Evolutionary conservation across 2,888 invertebrate genomes (phyloP).

Genomic region (Lycocerus yunnanus): DNA sequence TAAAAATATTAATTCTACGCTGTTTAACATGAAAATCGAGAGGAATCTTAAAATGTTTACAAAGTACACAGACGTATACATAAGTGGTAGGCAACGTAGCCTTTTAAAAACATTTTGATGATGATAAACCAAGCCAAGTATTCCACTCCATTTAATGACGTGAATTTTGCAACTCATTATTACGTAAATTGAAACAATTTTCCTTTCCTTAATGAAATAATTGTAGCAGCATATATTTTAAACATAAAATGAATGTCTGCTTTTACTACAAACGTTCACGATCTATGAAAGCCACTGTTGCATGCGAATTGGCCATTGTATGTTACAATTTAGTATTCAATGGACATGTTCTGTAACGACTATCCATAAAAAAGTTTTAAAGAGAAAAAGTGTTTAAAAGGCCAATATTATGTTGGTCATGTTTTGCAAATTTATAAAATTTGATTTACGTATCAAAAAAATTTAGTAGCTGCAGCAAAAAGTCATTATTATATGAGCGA

Average conservation of each 20-base stretch:
- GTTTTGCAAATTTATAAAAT: not conserved
- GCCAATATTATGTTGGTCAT: not conserved
- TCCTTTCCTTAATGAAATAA: not conserved
- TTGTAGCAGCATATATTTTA: not conserved
- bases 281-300: not conserved
- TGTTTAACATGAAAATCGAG: not conserved
- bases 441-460: not conserved
- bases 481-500: not conserved
- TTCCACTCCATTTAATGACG: not conserved
- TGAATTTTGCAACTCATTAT: not conserved
- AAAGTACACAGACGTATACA: not conserved
- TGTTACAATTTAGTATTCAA: not conserved
- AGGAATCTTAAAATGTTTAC: not conserved
- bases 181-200: not conserved
- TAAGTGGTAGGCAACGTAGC: not conserved
- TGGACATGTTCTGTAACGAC: not conserved
- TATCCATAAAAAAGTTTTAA: not conserved
- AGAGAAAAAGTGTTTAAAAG: not conserved
- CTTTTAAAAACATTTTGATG: not conserved
- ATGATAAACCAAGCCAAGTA: not conserved
- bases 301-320: not conserved
- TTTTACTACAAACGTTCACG: not conserved
- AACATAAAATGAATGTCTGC: not conserved
- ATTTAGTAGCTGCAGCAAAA: not conserved
- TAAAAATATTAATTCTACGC: not conserved